A percentile compares a stretch with the other conserved stretches of the same genome.
phyloP scores from a whole-genome alignment of 2,888 invertebrate species.

The Coenonympha arcania region DNA sequence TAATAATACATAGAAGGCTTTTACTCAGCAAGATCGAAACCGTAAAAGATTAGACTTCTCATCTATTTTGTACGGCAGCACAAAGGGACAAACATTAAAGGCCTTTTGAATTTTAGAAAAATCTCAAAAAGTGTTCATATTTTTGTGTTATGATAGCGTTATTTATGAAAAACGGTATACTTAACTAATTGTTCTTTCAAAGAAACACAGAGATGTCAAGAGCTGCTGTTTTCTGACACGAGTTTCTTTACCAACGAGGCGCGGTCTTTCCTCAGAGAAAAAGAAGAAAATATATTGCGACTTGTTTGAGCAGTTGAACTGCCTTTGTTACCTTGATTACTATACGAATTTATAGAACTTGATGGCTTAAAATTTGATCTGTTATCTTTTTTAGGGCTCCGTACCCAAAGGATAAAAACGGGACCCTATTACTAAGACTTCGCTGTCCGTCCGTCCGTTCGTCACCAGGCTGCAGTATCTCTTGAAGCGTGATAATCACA shows the following conservation, averaged over 20 bases:
- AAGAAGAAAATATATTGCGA: slow-evolving; percentile 19
- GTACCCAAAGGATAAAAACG: too few species aligned
- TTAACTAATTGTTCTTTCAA: slow-evolving; percentile 22
- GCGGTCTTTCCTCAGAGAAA: slow-evolving; percentile 9
- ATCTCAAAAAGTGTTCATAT: slow-evolving; percentile 1
- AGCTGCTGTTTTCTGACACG: slow-evolving; percentile 12
- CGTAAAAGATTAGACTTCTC: slow-evolving; percentile 1
- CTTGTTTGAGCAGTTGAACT: slow-evolving; percentile 15
- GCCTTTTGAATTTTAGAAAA: slow-evolving; percentile 13
- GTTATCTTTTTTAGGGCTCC: too few species aligned
- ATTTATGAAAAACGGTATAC: slow-evolving; percentile 5
- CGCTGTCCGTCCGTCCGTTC: too few species aligned
- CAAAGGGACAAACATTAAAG: slow-evolving; percentile 6
- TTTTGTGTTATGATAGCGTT: slow-evolving; percentile 10
- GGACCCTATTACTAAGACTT: too few species aligned
- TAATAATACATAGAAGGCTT: background rate
- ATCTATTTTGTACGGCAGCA: background rate
- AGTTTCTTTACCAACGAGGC: slow-evolving; percentile 16
- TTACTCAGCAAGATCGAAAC: background rate
- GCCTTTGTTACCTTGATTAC: slow-evolving; percentile 17
- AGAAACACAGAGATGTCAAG: slow-evolving; percentile 18
- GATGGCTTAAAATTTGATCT: slow-evolving; percentile 3
- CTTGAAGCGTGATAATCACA: too few species aligned
- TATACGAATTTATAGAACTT: slow-evolving; percentile 10
- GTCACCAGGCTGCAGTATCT: too few species aligned